Conservation (phyloP, 2,888 invertebrate genomes). For the Hirtodrosophila duncani region DNA sequence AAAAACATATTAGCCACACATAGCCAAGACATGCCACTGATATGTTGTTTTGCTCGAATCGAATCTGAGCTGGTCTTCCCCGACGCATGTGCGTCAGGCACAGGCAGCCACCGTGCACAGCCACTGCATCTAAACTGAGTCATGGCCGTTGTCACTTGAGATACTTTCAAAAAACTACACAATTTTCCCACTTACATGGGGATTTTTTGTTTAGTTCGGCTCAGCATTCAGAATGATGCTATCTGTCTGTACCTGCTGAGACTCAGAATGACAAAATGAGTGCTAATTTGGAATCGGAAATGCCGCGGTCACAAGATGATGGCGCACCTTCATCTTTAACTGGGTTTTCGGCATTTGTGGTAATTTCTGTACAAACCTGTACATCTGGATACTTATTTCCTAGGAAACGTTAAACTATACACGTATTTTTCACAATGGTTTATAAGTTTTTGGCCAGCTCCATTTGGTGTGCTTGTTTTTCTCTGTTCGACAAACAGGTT, state of each 20-base stretch:
- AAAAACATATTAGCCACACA: too few species aligned
- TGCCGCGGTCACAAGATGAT: conserved; percentile 41
- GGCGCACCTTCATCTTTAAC: background rate
- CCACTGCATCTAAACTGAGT: conserved; percentile 49
- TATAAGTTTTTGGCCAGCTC: conserved; percentile 6
- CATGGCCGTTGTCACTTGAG: conserved; percentile 40
- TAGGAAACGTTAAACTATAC: conserved; percentile 52
- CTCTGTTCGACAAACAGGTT: conserved; percentile 44
- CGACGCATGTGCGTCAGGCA: conserved; percentile 52
- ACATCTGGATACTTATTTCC: conserved; percentile 44
- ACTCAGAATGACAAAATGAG: too few species aligned
- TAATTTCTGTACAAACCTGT: conserved; percentile 57
- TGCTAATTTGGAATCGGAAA: conserved; percentile 57
- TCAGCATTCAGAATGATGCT: conserved; percentile 45
- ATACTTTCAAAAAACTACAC: conserved; percentile 52
- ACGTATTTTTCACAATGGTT: conserved; percentile 29
- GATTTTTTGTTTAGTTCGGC: conserved; percentile 46
- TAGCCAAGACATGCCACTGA: too few species aligned
- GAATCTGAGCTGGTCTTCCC: conserved; percentile 48
- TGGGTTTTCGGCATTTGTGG: conserved; percentile 30
- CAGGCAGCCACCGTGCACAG: conserved; percentile 10
- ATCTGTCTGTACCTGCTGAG: conserved; percentile 2
- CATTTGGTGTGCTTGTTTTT: conserved; percentile 4
- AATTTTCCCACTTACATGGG: conserved; percentile 67
- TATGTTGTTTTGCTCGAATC: conserved; percentile 9